Evolutionary conservation across 2,888 invertebrate species (phyloP).

Genomic region (Stomorhina lunata): DNA sequence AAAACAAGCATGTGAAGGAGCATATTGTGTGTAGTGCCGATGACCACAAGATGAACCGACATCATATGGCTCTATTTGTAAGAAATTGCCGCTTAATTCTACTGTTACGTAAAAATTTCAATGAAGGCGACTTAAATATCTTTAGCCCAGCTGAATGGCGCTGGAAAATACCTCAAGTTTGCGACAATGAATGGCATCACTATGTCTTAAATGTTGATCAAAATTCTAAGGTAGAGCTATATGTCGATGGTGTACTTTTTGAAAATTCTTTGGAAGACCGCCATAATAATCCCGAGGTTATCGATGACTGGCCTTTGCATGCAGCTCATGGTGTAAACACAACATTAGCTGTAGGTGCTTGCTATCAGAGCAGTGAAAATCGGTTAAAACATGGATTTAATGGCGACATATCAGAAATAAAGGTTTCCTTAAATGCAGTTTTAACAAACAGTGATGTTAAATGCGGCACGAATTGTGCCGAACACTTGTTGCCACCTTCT

Average conservation of each 20-base stretch:
- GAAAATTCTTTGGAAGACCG: constrained; percentile 79
- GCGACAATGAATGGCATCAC: constrained; percentile 99
- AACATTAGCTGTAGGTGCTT: constrained; percentile 96
- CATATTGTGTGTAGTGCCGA: constrained; percentile 98
- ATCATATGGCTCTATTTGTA: constrained; percentile 98
- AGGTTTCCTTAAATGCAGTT: constrained; percentile 72
- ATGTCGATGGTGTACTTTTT: constrained; percentile 88
- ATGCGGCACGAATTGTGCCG: constrained; percentile 79
- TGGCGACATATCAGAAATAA: constrained; percentile 79
- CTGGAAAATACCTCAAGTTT: constrained; percentile 97
- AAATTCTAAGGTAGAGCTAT: constrained; percentile 87
- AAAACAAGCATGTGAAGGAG: constrained; percentile 96
- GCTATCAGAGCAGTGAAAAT: constrained; percentile 97
- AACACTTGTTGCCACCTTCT: constrained; percentile 81
- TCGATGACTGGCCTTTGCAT: constrained; percentile 99
- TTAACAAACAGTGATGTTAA: constrained; percentile 75
- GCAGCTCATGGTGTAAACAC: constrained; percentile 96
- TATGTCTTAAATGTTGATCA: constrained; percentile 96
- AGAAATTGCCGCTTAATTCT: constrained; percentile 98
- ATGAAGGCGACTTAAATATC: constrained; percentile 94
- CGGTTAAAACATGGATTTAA: constrained; percentile 88
- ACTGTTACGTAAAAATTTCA: constrained; percentile 93
- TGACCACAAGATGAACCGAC: constrained; percentile 99
- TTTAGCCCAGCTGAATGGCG: constrained; percentile 99
- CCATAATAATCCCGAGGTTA: constrained; percentile 95